Evolutionary conservation across 1,140 invertebrate species (phyloP).

Genomic region (Drosophila carrolli): DNA sequence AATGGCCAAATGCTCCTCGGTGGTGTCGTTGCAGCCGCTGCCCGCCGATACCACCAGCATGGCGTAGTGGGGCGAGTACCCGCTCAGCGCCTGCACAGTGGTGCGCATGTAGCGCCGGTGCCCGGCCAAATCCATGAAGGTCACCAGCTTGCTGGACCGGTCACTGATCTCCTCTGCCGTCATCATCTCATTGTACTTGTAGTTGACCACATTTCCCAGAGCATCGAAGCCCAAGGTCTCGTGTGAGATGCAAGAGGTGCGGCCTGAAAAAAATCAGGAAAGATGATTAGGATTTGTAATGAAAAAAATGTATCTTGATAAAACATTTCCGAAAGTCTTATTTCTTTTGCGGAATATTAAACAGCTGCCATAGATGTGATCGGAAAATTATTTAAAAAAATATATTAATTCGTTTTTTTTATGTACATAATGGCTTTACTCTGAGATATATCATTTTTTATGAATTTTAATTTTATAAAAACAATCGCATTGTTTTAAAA

Average conservation of each 20-base stretch:
- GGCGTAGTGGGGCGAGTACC: conserved; percentile 97
- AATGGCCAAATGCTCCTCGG: conserved; percentile 93
- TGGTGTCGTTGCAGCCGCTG: conserved; percentile 88
- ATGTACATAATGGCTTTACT: no score
- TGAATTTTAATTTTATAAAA: no score
- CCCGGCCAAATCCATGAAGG: conserved; percentile 98
- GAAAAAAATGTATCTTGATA: no score
- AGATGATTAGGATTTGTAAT: neutral
- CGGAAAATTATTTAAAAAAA: no score
- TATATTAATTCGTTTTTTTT: no score
- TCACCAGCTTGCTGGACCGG: conserved; percentile 94
- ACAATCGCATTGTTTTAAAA: no score
- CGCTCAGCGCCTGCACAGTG: conserved; percentile 96
- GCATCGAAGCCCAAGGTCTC: conserved; percentile 98
- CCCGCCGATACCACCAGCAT: conserved; percentile 92
- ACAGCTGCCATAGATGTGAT: no score
- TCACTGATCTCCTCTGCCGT: conserved; percentile 98
- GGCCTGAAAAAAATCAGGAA: conserved; percentile 85
- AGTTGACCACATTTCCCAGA: conserved; percentile 90
- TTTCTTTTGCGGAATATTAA: no score
- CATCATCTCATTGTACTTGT: conserved; percentile 95
- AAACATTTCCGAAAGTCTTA: no score
- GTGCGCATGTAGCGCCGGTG: conserved; percentile 98
- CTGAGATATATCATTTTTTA: no score
- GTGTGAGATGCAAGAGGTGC: conserved; percentile 98